Evolutionary conservation across 2,888 invertebrate genomes (phyloP).

Genomic region (Dasypogon diadema): DNA sequence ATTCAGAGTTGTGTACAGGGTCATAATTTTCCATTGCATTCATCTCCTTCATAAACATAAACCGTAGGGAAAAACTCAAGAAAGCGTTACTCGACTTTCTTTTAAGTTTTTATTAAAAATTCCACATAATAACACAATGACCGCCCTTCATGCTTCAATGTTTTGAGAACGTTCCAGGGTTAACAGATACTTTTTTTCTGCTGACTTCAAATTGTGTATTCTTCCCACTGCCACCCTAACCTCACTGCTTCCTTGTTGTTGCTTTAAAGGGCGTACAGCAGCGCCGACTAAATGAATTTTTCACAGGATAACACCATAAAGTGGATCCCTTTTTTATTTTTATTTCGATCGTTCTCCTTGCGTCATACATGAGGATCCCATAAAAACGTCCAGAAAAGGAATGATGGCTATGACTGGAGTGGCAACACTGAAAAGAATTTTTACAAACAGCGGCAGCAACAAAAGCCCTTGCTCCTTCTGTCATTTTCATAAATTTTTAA

Average conservation of each 20-base stretch:
- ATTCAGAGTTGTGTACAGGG: background rate
- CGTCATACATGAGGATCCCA: conserved; percentile 48
- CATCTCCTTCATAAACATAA: conserved; percentile 46
- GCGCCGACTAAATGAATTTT: conserved; percentile 45
- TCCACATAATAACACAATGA: conserved; percentile 50
- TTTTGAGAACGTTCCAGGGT: conserved; percentile 27
- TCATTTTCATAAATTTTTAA: conserved; percentile 52
- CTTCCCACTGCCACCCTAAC: background rate
- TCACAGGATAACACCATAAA: conserved; percentile 51
- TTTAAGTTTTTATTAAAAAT: conserved; percentile 50
- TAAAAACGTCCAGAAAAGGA: conserved; percentile 48
- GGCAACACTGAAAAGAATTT: conserved; percentile 49
- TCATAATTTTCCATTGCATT: conserved; percentile 36
- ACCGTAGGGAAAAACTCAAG: conserved; percentile 33
- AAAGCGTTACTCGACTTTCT: conserved; percentile 42
- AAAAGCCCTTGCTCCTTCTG: conserved; percentile 44
- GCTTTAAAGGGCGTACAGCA: conserved; percentile 11
- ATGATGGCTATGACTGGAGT: conserved; percentile 49
- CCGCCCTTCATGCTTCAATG: conserved; percentile 48
- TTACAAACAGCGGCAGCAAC: conserved; percentile 43
- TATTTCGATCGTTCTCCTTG: conserved; percentile 46
- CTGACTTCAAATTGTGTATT: background rate
- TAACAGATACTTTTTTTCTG: conserved; percentile 22
- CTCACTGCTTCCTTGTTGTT: background rate
- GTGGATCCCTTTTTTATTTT: conserved; percentile 48